phyloP scores from a whole-genome alignment of 2,888 invertebrate genomes.

The Tipula helvola region DNA sequence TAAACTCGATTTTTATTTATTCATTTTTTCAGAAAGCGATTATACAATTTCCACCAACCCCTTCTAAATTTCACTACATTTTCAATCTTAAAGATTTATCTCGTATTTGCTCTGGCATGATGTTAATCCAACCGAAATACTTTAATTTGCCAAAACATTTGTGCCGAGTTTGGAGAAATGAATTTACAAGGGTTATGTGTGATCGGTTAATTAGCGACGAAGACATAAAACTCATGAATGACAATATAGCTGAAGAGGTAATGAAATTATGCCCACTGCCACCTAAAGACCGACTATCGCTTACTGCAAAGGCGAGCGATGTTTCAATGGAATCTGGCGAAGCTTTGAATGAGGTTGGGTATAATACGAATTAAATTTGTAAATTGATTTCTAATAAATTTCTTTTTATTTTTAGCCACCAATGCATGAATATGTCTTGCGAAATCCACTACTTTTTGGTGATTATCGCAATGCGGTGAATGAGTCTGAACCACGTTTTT shows the following conservation, averaged over 20 bases:
- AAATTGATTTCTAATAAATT: constrained; percentile 14
- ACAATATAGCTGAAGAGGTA: constrained; percentile 47
- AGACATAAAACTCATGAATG: constrained; percentile 53
- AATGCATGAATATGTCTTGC: constrained; percentile 53
- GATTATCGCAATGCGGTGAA: constrained; percentile 79
- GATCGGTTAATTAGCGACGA: constrained; percentile 47
- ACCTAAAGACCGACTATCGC: constrained; percentile 13
- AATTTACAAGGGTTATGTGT: constrained; percentile 74
- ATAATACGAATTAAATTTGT: background rate
- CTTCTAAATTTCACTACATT: constrained; percentile 88
- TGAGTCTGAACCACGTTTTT: constrained; percentile 64
- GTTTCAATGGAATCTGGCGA: background rate
- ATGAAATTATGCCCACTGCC: constrained; percentile 34
- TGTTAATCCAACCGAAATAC: constrained; percentile 57
- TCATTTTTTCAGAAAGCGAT: constrained; percentile 46
- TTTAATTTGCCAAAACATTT: constrained; percentile 58
- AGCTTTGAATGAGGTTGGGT: background rate
- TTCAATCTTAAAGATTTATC: constrained; percentile 88
- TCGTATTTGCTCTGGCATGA: constrained; percentile 68
- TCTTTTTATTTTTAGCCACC: constrained; percentile 17
- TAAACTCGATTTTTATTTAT: background rate
- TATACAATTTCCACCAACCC: constrained; percentile 74
- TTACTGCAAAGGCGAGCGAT: constrained; percentile 4
- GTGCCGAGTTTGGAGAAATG: constrained; percentile 82
- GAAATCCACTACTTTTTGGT: constrained; percentile 77